Evolutionary conservation across 30 jellyfish, hydroid and myxozoan genomes (phyloP), one percentile per base, ranked within the genome.

Genomic region (Mastigias papua): DNA sequence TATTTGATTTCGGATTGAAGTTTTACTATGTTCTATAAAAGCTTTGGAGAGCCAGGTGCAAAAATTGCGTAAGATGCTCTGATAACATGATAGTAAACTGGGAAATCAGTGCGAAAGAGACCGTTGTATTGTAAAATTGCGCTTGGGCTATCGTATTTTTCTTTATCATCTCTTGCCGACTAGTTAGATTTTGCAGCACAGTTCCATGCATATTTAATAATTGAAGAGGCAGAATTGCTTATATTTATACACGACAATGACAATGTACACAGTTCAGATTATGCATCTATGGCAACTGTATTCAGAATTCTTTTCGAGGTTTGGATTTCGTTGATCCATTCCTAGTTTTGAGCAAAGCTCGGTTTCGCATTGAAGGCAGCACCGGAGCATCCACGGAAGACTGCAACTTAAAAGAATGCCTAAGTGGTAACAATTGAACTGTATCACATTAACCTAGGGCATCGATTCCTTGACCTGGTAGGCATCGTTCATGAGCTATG

Each of bases 91-190:
- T 63, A 27, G 7, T 63, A 2, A 63, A 63, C 74, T 63, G 74
- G 1, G 74, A 63, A 63, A 22, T 20, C 74, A 27, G 15, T 2
- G 37, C 74, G 3, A 19, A 17, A 2, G 26, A 25, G 2, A 63
- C 7, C 1, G 19, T 27, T 7, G 74, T 25, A 26, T 25, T n/a
- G 37, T 27, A 63, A 2, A 27, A 6, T 7, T n/a, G 46, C 13
- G 35, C 23, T 17, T 5, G 7, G 23, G 42, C 46, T n/a, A 63
- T 63, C 46, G 74, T 10, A 2, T 63, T 63, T n/a, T 63, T 63
- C 74, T 63, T 63, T 63, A 63, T 63, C 37, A 17, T n/a, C 42
- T 26, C 42, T 15, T 63, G 74, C 74, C 74, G 74, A 63, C 74
- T 63, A 42, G 42, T 22, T 63, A 27, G 42, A 0, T 63, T 63